Conservation (phyloP, 2,888 invertebrate species). For the Agrotis exclamationis region DNA sequence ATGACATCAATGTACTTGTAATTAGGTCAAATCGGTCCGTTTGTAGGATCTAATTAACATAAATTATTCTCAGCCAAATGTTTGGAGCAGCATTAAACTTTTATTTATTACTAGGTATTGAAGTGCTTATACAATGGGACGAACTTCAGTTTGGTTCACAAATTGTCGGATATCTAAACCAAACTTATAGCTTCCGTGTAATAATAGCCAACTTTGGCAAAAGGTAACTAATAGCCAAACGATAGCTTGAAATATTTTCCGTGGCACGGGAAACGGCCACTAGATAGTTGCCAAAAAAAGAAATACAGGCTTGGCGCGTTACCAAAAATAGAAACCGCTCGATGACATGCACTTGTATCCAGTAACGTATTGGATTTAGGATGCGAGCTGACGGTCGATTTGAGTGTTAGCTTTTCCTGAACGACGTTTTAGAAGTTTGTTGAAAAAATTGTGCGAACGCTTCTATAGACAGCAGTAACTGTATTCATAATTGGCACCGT, state of each 20-base stretch:
- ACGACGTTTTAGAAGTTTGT: too few relatives aligned
- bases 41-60: conserved; percentile 34
- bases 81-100: conserved; percentile 10
- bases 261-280: conserved; percentile 20
- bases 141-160: neutral
- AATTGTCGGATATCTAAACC: neutral
- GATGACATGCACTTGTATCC: conserved; percentile 49
- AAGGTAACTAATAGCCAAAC: conserved; percentile 11
- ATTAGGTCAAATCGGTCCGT: conserved; percentile 34
- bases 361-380: conserved; percentile 42
- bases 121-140: neutral
- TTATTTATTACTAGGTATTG: too few relatives aligned
- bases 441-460: too few relatives aligned
- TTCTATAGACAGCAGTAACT: too few relatives aligned
- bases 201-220: conserved; percentile 1
- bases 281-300: conserved; percentile 46
- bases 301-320: conserved; percentile 52
- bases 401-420: conserved; percentile 10
- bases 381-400: conserved; percentile 16
- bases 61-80: conserved; percentile 16
- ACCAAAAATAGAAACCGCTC: conserved; percentile 57
- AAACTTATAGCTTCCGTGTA: neutral
- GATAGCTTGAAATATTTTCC: conserved; percentile 24
- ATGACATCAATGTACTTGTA: conserved; percentile 24
- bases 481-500: too few relatives aligned